phyloP scores from a whole-genome alignment of 1,140 invertebrate genomes.

The Nephotettix cincticeps region DNA sequence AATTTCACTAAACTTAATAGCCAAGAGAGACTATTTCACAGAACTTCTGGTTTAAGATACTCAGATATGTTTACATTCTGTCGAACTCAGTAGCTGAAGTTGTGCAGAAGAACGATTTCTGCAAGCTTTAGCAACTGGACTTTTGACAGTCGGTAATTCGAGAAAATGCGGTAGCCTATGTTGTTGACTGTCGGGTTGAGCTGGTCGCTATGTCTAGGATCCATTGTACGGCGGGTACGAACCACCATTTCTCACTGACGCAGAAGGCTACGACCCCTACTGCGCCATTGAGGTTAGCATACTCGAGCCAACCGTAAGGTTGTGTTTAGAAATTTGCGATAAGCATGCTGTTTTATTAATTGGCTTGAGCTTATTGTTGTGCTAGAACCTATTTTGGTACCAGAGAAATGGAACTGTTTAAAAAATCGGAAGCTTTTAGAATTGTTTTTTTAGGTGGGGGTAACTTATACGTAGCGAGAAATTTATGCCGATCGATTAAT shows the following conservation, averaged over 20 bases:
- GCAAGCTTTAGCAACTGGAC: no score
- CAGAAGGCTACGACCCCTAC: constrained; percentile 20
- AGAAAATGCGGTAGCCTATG: no score
- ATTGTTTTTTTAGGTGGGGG: neutral
- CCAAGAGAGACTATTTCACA: no score
- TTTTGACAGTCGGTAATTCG: no score
- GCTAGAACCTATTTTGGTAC: constrained; percentile 3
- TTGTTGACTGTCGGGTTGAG: neutral
- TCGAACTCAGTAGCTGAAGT: no score
- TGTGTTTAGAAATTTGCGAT: neutral
- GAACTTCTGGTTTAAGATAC: no score
- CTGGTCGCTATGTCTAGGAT: constrained; percentile 6
- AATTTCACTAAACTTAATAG: no score
- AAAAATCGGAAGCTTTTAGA: constrained; percentile 9
- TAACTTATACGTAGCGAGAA: neutral
- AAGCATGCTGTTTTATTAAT: constrained; percentile 1
- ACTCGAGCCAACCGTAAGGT: neutral
- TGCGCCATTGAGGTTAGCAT: constrained; percentile 22
- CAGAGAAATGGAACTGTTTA: neutral
- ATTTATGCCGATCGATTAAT: neutral
- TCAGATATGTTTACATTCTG: no score
- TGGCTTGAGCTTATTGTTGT: constrained; percentile 20
- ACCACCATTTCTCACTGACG: constrained; percentile 8
- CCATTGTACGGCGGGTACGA: constrained; percentile 19
- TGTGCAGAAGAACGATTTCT: no score